Evolutionary conservation across 2,888 invertebrate species (phyloP), one percentile per base, ranked within the genome.

Genomic region (Spisula subtruncata): DNA sequence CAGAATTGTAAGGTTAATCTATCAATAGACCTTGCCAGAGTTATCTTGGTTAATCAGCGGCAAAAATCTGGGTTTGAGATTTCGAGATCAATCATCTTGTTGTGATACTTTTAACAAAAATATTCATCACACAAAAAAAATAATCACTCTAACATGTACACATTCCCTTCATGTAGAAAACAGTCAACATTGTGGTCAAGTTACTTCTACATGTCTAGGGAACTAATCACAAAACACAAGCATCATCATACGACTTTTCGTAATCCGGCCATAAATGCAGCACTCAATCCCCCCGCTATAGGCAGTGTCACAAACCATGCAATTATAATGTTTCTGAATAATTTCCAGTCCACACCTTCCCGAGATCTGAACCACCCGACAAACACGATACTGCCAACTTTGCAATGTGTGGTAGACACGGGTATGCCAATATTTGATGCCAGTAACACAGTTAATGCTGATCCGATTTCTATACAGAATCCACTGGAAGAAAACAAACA

Each of bases 221-320:
- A 66, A 25, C n/a, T 25, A n/a, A 66, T 66, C 60, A 66, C 60
- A 66, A n/a, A 66, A 25, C 6, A 20, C 60, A 5, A 60, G 25
- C 32, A 35, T 41, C 25, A 46, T 91, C 85, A 91, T n/a, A 92
- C 75, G 18, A 91, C 20, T 48, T 90, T 79, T 51, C 91, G 86
- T 25, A 95, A 89, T 0, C 94, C 93, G 0, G 98, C 97, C 98
- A 99, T 99, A 93, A 98, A 97, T 84, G 98, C 98, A 35, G 99
- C 98, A 87, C 98, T 98, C 75, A 99, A 97, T 41, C 98, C 97
- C 0, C 98, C 99, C 60, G 99, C 98, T 29, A 98, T 98, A 6
- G 99, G 99, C 90, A 99, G 98, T 0, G 99, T 99, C 93, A 99
- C 98, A 94, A 99, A 97, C 99, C 99, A 99, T 86, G 99, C 99